These are phyloP conservation scores for Dione juno DNA, from an alignment of 2,888 invertebrate genomes.

Conservation along the genomic window DNA sequence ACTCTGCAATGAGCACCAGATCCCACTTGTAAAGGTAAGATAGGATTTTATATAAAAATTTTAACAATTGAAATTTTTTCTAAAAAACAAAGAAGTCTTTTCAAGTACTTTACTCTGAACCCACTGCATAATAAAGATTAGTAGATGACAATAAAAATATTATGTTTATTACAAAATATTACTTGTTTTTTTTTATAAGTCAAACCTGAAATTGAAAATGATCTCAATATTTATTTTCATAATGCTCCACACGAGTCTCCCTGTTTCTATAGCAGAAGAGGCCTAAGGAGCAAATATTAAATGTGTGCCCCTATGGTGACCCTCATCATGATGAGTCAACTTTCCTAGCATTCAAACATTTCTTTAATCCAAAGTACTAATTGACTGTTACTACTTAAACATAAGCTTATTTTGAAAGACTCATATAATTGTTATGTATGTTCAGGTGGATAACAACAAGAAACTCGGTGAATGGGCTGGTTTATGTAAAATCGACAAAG, in stretches of 20 bases:
- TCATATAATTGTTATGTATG: not conserved
- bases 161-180: no score
- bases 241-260: constrained; percentile 72
- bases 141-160: no score
- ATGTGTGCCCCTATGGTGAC: constrained; percentile 80
- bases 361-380: not conserved
- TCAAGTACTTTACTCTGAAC: no score
- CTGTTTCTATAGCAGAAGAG: constrained; percentile 51
- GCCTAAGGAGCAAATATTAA: constrained; percentile 70
- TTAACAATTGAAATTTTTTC: not conserved
- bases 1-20: constrained; percentile 98
- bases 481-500: constrained; percentile 99
- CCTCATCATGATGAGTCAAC: constrained; percentile 70
- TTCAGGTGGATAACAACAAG: constrained; percentile 97
- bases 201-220: no score
- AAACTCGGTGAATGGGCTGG: constrained; percentile 99
- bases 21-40: constrained; percentile 93
- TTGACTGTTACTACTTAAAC: no score
- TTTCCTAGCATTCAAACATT: constrained; percentile 79
- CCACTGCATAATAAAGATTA: no score
- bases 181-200: no score
- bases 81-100: not conserved
- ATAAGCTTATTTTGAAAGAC: no score
- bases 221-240: not conserved
- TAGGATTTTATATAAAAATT: not conserved